Conservation (phyloP, 1,140 invertebrate genomes). For the Trissolcus basalis region DNA sequence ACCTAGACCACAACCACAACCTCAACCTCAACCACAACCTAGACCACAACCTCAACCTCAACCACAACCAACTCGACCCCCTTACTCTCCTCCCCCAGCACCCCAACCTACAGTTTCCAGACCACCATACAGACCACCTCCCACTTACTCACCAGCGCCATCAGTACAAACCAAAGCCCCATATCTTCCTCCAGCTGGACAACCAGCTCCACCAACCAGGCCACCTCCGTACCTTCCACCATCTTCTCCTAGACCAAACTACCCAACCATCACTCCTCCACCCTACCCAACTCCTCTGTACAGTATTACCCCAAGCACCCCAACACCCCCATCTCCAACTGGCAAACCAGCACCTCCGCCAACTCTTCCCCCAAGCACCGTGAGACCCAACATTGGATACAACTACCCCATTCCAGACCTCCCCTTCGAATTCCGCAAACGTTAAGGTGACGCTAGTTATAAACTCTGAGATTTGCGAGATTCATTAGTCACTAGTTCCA, state of each 20-base stretch:
- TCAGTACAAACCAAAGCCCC: constrained; percentile 3
- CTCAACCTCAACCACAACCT: constrained; percentile 16
- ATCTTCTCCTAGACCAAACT: constrained; percentile 60
- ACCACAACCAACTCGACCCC: constrained; percentile 1
- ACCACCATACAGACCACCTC: constrained; percentile 7
- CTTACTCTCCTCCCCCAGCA: background rate
- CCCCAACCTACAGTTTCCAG: background rate
- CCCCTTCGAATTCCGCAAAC: constrained; percentile 66
- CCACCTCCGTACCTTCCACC: constrained; percentile 67
- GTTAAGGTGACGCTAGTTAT: constrained; percentile 41
- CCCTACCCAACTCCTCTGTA: constrained; percentile 65
- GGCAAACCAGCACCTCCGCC: constrained; percentile 61
- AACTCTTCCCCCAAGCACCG: constrained; percentile 67
- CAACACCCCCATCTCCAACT: constrained; percentile 57
- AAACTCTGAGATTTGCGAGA: too few relatives aligned
- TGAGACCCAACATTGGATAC: constrained; percentile 64
- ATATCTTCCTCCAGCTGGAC: background rate
- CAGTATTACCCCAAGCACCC: constrained; percentile 63
- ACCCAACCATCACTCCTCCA: constrained; percentile 62
- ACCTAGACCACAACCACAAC: constrained; percentile 20
- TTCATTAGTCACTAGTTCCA: constrained; percentile 36
- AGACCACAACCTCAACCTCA: constrained; percentile 8
- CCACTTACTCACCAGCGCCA: constrained; percentile 17
- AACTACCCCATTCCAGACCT: constrained; percentile 71
- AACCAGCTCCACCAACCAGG: constrained; percentile 12